Base-by-base conservation (phyloP, 2,888 invertebrate species). In the Xestobium rufovillosum region DNA sequence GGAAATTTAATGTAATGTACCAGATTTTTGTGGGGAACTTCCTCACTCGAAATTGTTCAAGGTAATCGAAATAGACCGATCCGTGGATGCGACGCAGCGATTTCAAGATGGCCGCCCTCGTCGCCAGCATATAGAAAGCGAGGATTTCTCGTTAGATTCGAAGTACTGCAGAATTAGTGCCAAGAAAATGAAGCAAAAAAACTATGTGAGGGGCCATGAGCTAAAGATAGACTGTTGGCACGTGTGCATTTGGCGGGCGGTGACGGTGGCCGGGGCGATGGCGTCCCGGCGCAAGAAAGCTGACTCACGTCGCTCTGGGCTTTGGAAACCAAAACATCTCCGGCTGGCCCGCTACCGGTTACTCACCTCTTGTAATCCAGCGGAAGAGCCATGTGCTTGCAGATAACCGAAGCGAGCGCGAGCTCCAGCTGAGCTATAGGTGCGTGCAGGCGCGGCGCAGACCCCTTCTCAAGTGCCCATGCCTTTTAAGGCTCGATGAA, bases 181-280 rank as follows among this genome's bases (percentile, higher is more conserved):
- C 23, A 27, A 37, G 29, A 34, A 16, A 43, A 47, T 36, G 36
- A 48, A 53, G 53, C 52, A 53, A 58, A 56, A 55, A 55, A 52
- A 50, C 52, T 47, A 57, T 51, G 58, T 53, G 50, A 61, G 61
- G 62, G 63, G 63, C 60, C 60, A 52, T 52, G 60, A 55, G 58
- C 64, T 65, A 65, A 62, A 63, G 61, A 62, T 65, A 65, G 63
- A 46, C 56, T 51, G 57, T 59, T 54, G 64, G 64, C 64, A 65
- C 65, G 65, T 65, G 65, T 57, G 58, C 56, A 56, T 44, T 43
- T 39, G 39, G 40, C 41, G 39, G 39, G 38, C 30, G 33, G 28
- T 43, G 13, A 13, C 31, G 32, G 17, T 38, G 39, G 38, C 38
- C 39, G 48, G 42, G 47, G 47, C 39, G 40, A 45, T 10, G 31